These are phyloP conservation scores for Leucozona laternaria DNA, from an alignment of 2,888 invertebrate genomes.

Conservation along the genomic window DNA sequence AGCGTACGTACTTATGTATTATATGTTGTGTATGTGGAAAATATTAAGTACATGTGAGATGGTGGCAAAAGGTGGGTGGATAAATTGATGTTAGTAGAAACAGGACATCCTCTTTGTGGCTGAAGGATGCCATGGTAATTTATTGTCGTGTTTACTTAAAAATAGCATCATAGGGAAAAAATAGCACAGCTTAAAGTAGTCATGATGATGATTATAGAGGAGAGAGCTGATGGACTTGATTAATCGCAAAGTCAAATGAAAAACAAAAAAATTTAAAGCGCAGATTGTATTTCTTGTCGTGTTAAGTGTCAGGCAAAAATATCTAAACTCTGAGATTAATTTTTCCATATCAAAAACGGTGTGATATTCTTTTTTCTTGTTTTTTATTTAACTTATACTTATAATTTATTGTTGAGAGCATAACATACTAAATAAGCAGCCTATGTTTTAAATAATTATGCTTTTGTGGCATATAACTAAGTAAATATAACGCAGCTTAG, in stretches of 20 bases:
- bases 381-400: too few relatives aligned
- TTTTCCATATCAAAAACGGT: not conserved
- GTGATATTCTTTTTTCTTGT: too few relatives aligned
- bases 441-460: too few relatives aligned
- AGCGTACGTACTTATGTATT: not conserved
- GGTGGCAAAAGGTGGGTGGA: slow-evolving; percentile 13
- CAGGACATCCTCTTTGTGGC: slow-evolving; percentile 31
- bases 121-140: slow-evolving; percentile 50
- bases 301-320: slow-evolving; percentile 34
- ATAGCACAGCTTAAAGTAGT: slow-evolving; percentile 49
- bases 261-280: slow-evolving; percentile 13
- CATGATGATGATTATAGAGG: slow-evolving; percentile 27
- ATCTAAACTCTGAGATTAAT: slow-evolving; percentile 10
- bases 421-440: too few relatives aligned
- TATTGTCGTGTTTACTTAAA: slow-evolving; percentile 70
- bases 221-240: slow-evolving; percentile 48
- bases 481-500: too few relatives aligned
- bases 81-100: slow-evolving; percentile 30
- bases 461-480: too few relatives aligned
- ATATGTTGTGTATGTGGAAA: slow-evolving; percentile 9
- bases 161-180: slow-evolving; percentile 54
- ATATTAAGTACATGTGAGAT: slow-evolving; percentile 25
- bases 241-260: slow-evolving; percentile 50
- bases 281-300: slow-evolving; percentile 43
- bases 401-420: too few relatives aligned